Evolutionary conservation across 2,113 vertebrate genomes (phyloP).

Genomic region (Prolemur simus): DNA sequence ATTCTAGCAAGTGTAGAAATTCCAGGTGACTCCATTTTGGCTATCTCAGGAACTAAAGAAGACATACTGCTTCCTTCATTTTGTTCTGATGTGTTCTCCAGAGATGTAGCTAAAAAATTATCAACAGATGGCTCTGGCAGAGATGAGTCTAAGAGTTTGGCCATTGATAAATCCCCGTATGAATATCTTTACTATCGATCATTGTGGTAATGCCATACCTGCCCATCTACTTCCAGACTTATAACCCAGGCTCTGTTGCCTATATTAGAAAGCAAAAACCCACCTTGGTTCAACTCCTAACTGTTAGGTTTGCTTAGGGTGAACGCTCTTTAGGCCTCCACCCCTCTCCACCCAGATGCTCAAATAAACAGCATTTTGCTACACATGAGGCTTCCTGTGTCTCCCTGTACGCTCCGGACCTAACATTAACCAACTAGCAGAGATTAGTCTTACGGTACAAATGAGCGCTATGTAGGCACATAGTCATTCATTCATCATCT

Average conservation of each 20-base stretch:
- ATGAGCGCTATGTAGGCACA: neutral
- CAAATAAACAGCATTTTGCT: too few species aligned
- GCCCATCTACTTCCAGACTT: slow-evolving; percentile 2
- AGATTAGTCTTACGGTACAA: slow-evolving; percentile 19
- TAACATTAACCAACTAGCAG: neutral
- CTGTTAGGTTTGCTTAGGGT: too few species aligned
- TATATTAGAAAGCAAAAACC: slow-evolving; percentile 45
- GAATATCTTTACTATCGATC: slow-evolving; percentile 49
- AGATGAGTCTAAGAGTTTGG: slow-evolving; percentile 10
- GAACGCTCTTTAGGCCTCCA: too few species aligned
- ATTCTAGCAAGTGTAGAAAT: slow-evolving; percentile 6
- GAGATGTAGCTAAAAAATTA: slow-evolving; percentile 32
- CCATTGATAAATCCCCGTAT: slow-evolving; percentile 46
- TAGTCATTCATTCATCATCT: neutral
- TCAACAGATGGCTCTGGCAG: slow-evolving; percentile 30
- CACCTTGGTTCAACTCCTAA: neutral
- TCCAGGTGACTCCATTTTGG: slow-evolving; percentile 35
- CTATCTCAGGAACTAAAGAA: slow-evolving; percentile 3
- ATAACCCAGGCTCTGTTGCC: neutral
- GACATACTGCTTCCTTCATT: slow-evolving; percentile 39
- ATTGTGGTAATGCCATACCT: slow-evolving; percentile 24
- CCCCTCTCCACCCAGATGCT: too few species aligned
- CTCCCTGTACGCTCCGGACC: too few species aligned
- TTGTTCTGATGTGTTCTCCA: slow-evolving; percentile 9
- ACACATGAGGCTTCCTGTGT: too few species aligned